These are phyloP conservation scores for Baryphthengus martii DNA, from an alignment of 2,113 vertebrate genomes.

Conservation along the genomic window DNA sequence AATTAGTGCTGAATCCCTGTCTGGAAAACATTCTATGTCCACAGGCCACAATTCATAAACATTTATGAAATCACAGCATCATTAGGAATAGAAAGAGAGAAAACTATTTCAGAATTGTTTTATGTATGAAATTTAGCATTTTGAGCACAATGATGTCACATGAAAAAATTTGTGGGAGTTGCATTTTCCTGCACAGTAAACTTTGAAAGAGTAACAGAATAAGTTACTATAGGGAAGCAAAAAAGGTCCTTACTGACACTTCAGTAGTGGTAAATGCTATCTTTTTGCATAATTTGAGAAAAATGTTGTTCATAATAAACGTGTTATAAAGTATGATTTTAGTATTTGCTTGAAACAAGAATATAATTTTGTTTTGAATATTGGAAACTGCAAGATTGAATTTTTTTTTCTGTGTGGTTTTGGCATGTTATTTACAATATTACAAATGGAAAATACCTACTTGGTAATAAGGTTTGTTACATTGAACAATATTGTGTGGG, in stretches of 20 bases:
- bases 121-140: background rate
- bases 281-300: background rate
- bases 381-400: background rate
- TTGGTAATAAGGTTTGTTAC: background rate
- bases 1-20: background rate
- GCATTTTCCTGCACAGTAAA: background rate
- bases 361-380: background rate
- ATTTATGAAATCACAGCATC: background rate
- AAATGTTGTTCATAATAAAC: background rate
- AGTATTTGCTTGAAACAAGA: background rate
- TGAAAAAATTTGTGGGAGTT: background rate
- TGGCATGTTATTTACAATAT: background rate
- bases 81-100: background rate
- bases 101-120: background rate
- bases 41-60: background rate
- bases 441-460: background rate
- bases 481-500: background rate
- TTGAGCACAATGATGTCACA: background rate
- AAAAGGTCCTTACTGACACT: background rate
- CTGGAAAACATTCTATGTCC: background rate
- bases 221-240: fast-evolving
- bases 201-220: background rate
- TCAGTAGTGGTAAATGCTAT: background rate
- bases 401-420: background rate
- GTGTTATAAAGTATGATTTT: background rate